Percentiles rank a stretch among this genome's conserved stretches.
These are phyloP conservation scores for Dipodomys stephensi DNA, from an alignment of 2,113 vertebrate genomes.

Conservation along the genomic window DNA sequence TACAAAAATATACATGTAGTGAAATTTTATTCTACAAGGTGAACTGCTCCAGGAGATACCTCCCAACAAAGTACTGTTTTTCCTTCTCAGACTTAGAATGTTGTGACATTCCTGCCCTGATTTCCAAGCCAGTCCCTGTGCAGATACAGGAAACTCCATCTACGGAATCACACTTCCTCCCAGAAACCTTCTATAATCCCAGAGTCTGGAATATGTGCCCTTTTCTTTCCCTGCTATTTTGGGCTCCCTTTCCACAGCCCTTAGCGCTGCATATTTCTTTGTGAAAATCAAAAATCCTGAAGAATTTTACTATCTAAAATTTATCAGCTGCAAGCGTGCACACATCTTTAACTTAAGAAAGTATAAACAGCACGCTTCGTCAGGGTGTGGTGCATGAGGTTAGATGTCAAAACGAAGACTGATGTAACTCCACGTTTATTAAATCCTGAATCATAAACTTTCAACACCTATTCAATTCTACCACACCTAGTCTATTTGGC, in stretches of 20 bases:
- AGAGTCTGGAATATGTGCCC: background rate
- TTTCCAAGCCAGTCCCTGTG: background rate
- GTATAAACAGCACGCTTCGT: background rate
- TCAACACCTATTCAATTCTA: constrained; percentile 69
- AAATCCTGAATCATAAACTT: constrained; percentile 74
- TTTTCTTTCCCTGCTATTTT: background rate
- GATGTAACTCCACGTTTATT: constrained; percentile 57
- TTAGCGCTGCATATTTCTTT: background rate
- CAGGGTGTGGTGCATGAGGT: constrained; percentile 23
- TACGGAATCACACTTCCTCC: background rate
- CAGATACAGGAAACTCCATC: background rate
- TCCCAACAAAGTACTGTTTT: background rate
- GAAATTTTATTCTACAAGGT: background rate
- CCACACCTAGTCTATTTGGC: constrained; percentile 65
- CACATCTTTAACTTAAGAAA: constrained; percentile 30
- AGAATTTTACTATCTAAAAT: constrained; percentile 32
- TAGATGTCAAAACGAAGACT: constrained; percentile 34
- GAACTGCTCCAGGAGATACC: background rate
- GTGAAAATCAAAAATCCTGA: constrained; percentile 30
- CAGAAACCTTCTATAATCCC: background rate
- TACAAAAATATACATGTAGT: background rate
- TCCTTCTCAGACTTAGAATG: constrained; percentile 9
- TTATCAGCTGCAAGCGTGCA: background rate
- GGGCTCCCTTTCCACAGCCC: background rate
- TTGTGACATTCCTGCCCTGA: background rate